phyloP scores from a whole-genome alignment of 2,797 vertebrate species.

The Poecilia picta region DNA sequence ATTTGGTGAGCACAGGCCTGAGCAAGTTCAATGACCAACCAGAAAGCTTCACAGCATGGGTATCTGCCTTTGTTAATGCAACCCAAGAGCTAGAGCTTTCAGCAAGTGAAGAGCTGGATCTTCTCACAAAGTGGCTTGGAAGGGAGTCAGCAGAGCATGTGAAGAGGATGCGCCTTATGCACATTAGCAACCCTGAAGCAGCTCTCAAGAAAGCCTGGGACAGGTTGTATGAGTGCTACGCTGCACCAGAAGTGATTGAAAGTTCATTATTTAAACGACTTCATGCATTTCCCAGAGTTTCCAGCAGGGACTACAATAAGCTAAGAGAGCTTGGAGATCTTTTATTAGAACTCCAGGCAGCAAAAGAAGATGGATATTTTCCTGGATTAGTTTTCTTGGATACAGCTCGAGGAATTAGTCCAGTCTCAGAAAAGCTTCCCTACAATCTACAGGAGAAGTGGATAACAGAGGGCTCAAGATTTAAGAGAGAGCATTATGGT shows the following conservation, averaged over 20 bases:
- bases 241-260: conserved; percentile 1
- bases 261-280: background rate
- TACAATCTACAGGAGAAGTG: background rate
- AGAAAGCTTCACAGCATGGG: background rate
- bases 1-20: background rate
- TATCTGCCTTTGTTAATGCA: background rate
- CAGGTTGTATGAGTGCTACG: background rate
- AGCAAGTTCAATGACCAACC: background rate
- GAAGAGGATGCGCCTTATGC: too few species aligned
- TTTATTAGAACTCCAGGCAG: background rate
- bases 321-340: background rate
- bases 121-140: background rate
- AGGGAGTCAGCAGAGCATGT: background rate
- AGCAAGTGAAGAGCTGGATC: background rate
- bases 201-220: background rate
- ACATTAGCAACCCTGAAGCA: background rate
- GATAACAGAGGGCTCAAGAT: background rate
- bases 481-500: conserved; percentile 7
- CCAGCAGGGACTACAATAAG: background rate
- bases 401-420: background rate
- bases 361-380: background rate
- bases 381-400: too few species aligned
- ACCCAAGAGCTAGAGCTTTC: background rate
- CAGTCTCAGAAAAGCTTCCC: background rate
- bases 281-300: conserved; percentile 1